Evolutionary conservation across 1,140 invertebrate species (phyloP).

Genomic region (Brachionus rubens): DNA sequence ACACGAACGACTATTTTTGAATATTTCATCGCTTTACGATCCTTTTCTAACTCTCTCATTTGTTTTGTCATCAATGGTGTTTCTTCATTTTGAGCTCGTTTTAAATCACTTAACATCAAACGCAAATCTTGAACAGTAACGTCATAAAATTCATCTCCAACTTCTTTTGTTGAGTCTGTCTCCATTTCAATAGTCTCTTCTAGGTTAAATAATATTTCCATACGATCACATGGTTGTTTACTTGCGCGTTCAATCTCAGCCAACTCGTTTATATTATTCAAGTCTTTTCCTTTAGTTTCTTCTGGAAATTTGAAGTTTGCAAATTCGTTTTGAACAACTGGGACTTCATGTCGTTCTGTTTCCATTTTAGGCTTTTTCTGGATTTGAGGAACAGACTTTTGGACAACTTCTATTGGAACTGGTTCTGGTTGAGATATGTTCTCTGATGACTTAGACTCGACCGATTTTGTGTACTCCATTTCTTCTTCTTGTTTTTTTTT

Average conservation of each 20-base stretch:
- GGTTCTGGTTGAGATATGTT: background rate
- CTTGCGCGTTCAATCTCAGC: slow-evolving; percentile 33
- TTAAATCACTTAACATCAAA: slow-evolving; percentile 35
- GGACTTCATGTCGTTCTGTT: background rate
- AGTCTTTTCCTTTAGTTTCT: slow-evolving; percentile 39
- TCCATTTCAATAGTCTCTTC: slow-evolving; percentile 10
- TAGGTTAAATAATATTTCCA: slow-evolving; percentile 10
- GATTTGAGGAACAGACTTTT: background rate
- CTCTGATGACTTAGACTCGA: background rate
- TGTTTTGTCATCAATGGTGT: slow-evolving; percentile 37
- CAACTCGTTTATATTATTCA: slow-evolving; percentile 37
- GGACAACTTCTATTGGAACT: background rate
- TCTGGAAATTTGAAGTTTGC: slow-evolving; percentile 46
- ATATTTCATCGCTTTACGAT: slow-evolving; percentile 43
- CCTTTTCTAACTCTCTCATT: slow-evolving; percentile 41
- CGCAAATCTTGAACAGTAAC: slow-evolving; percentile 41
- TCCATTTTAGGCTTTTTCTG: background rate
- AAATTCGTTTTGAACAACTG: slow-evolving; percentile 25
- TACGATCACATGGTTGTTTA: slow-evolving; percentile 25
- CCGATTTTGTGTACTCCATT: too few relatives aligned
- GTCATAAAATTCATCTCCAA: slow-evolving; percentile 21
- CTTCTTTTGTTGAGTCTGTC: background rate
- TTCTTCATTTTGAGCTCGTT: slow-evolving; percentile 8
- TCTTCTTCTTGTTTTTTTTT: background rate
- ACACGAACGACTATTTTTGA: slow-evolving; percentile 19